Conservation (phyloP, 1,140 invertebrate species). For the Drosophila mojavensis region DNA sequence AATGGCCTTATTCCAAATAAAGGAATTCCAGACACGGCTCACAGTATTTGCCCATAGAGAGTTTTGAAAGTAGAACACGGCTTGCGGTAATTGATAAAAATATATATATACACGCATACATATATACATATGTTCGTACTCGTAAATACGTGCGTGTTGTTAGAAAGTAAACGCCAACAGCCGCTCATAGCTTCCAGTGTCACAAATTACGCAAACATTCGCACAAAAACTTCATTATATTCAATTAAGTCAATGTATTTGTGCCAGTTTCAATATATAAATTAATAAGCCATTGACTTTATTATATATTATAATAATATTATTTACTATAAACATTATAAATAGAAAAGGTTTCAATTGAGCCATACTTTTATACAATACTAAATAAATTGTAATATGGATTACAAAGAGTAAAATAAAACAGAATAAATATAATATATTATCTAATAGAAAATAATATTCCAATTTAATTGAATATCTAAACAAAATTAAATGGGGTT, state of each 20-base stretch:
- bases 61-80: constrained; percentile 65
- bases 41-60: constrained; percentile 48
- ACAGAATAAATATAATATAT: no score
- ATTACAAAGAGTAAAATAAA: no score
- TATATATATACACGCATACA: constrained; percentile 11
- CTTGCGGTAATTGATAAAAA: constrained; percentile 57
- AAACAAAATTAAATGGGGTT: no score
- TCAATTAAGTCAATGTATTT: background rate
- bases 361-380: no score
- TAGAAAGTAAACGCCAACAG: constrained; percentile 70
- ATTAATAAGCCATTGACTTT: no score
- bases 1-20: constrained; percentile 69
- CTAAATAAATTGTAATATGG: no score
- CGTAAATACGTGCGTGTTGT: constrained; percentile 53
- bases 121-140: background rate
- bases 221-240: background rate
- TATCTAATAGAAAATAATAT: no score
- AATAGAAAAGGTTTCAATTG: no score
- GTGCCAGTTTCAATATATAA: no score
- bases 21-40: constrained; percentile 48
- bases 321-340: no score
- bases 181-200: constrained; percentile 21
- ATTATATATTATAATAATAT: no score
- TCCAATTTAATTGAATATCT: no score
- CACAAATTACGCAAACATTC: constrained; percentile 2